Conservation (phyloP, 2,888 invertebrate genomes). For the Ormyrus labotus region DNA sequence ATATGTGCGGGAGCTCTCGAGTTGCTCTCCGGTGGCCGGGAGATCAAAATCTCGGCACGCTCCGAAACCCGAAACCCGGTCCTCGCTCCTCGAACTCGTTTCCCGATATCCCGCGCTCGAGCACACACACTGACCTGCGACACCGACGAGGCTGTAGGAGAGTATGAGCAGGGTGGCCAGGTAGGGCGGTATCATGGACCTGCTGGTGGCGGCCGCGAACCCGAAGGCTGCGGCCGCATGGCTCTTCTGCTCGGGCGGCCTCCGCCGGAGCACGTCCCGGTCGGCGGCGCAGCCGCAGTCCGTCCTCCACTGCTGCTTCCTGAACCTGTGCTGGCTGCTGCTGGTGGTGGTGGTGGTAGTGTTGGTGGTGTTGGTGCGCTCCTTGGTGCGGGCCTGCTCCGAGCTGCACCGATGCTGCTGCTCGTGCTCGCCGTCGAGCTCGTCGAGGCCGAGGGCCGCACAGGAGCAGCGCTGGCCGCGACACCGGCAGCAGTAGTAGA, state of each 20-base stretch:
- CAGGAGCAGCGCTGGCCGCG: slow-evolving; percentile 40
- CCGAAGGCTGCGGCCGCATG: slow-evolving; percentile 18
- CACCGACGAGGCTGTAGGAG: slow-evolving; percentile 73
- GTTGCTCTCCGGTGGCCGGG: too few relatives aligned
- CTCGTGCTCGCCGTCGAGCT: not conserved
- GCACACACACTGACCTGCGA: slow-evolving; percentile 70
- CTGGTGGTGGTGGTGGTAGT: not conserved
- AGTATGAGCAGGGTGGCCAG: slow-evolving; percentile 73
- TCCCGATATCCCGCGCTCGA: not conserved
- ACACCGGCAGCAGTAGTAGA: slow-evolving; percentile 24
- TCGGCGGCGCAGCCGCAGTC: slow-evolving; percentile 16
- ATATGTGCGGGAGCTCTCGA: too few relatives aligned
- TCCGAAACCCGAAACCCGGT: too few relatives aligned
- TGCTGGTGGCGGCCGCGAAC: slow-evolving; percentile 12
- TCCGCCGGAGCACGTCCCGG: slow-evolving; percentile 44
- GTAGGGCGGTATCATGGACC: slow-evolving; percentile 70
- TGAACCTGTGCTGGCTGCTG: slow-evolving; percentile 10
- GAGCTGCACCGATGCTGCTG: slow-evolving; percentile 31
- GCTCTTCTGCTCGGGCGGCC: slow-evolving; percentile 42
- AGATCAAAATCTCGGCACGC: too few relatives aligned
- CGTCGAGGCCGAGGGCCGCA: slow-evolving; percentile 35
- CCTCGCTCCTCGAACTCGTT: too few relatives aligned
- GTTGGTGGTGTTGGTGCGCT: slow-evolving; percentile 38
- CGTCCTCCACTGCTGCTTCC: slow-evolving; percentile 59
- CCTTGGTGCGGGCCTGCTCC: slow-evolving; percentile 32